Evolutionary conservation across 2,113 vertebrate species (phyloP).

Genomic region (Actenoides hombroni): DNA sequence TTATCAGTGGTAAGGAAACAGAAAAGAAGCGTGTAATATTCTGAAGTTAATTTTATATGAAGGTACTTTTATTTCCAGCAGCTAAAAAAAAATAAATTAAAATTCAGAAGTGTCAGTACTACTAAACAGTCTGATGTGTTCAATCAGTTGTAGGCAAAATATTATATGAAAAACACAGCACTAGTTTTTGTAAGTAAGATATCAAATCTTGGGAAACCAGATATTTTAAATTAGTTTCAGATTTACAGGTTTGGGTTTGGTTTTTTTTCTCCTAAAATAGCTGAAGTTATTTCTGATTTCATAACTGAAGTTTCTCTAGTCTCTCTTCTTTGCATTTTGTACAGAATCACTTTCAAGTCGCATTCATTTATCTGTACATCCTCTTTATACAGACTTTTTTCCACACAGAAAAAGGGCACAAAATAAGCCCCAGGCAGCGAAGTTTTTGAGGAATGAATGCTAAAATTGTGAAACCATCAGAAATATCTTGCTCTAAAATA

Average conservation of each 20-base stretch:
- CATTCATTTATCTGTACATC: not conserved
- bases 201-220: not conserved
- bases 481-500: not conserved
- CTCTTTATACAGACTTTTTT: not conserved
- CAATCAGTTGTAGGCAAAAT: not conserved
- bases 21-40: not conserved
- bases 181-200: not conserved
- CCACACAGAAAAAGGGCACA: not conserved
- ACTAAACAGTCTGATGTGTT: not conserved
- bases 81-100: not conserved
- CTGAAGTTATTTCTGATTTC: not conserved
- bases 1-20: not conserved
- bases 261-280: not conserved
- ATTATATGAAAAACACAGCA: not conserved
- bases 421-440: not conserved
- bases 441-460: not conserved
- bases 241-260: not conserved
- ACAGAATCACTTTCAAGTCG: not conserved
- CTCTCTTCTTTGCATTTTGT: not conserved
- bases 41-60: not conserved
- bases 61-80: not conserved
- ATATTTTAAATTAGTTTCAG: not conserved
- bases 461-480: not conserved
- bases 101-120: not conserved
- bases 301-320: not conserved